Evolutionary conservation across 1,140 invertebrate species (phyloP), one percentile per base, ranked within the genome.

Genomic region (Scaptodrosophila lebanonensis): DNA sequence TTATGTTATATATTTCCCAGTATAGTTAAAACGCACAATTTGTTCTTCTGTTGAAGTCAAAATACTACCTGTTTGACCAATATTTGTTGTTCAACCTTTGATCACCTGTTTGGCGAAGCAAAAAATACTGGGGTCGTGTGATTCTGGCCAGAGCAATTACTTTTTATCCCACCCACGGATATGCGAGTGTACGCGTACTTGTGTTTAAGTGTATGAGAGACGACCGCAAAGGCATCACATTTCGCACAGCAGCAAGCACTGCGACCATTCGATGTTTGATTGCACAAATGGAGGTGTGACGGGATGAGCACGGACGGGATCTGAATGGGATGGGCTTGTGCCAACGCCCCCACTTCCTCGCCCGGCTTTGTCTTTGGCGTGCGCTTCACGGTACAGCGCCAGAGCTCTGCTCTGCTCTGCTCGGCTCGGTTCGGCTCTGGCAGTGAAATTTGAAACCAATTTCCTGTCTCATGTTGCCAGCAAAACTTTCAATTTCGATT

Each of bases 401-500:
- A n/a, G n/a, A n/a, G n/a, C n/a, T n/a, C n/a, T n/a, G n/a, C n/a
- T n/a, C n/a, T n/a, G n/a, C n/a, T n/a, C n/a, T n/a, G n/a, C n/a
- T n/a, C n/a, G n/a, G n/a, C n/a, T n/a, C n/a, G n/a, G n/a, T n/a
- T 32, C 38, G 33, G 16, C 25, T 36, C 12, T 40, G 18, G 12
- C 35, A 33, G 15, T 62, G 69, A 30, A 47, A 75, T 61, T 15
- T 67, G 66, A 71, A 47, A 71, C 58, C 50, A 58, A 30, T 35
- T 45, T 42, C 32, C 53, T 30, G 32, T 36, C 57, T 75, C 61
- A 50, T 32, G 36, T 48, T 58, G 40, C 49, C 30, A 54, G n/a
- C n/a, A n/a, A n/a, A 53, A 72, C 68, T 77, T 79, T 77, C 73
- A 54, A 66, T 77, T 79, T 77, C 53, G 43, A 62, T 54, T 70